Evolutionary conservation across 2,888 invertebrate genomes (phyloP).

Genomic region (Halocaridina rubra): DNA sequence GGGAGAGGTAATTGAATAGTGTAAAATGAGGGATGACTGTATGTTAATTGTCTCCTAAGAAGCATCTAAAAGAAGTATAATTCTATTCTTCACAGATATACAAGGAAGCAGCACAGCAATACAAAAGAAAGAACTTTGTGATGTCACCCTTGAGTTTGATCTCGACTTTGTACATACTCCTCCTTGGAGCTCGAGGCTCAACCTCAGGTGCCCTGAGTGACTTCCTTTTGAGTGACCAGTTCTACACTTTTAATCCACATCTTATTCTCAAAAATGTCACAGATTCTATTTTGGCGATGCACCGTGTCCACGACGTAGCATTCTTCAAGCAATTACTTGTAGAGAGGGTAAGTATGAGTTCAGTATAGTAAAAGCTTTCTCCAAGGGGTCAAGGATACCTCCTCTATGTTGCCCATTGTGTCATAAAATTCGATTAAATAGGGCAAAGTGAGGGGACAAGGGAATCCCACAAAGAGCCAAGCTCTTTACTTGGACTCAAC

Average conservation of each 20-base stretch:
- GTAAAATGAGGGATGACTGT: too few species aligned
- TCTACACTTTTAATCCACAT: slow-evolving; percentile 91
- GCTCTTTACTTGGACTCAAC: too few species aligned
- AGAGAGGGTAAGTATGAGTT: slow-evolving; percentile 73
- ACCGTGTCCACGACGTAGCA: slow-evolving; percentile 78
- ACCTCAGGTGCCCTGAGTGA: slow-evolving; percentile 93
- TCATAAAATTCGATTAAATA: too few species aligned
- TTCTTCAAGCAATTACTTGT: slow-evolving; percentile 87
- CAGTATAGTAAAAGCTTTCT: neutral
- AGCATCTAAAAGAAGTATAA: too few species aligned
- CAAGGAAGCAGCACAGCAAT: slow-evolving; percentile 34
- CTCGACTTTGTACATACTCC: slow-evolving; percentile 70
- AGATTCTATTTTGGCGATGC: slow-evolving; percentile 77
- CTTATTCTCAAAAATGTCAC: slow-evolving; percentile 87
- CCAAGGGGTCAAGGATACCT: too few species aligned
- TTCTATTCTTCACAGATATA: too few species aligned
- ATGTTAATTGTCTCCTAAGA: too few species aligned
- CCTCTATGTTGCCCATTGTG: too few species aligned
- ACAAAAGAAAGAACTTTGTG: slow-evolving; percentile 68
- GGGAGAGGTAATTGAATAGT: too few species aligned
- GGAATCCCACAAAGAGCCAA: too few species aligned
- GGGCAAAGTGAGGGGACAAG: too few species aligned
- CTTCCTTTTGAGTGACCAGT: slow-evolving; percentile 84
- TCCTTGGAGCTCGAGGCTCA: slow-evolving; percentile 70
- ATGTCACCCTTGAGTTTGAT: slow-evolving; percentile 72